Evolutionary conservation across 2,113 vertebrate species (phyloP), one percentile per base, ranked within the genome.

Genomic region (Petrocephalus zakoni): DNA sequence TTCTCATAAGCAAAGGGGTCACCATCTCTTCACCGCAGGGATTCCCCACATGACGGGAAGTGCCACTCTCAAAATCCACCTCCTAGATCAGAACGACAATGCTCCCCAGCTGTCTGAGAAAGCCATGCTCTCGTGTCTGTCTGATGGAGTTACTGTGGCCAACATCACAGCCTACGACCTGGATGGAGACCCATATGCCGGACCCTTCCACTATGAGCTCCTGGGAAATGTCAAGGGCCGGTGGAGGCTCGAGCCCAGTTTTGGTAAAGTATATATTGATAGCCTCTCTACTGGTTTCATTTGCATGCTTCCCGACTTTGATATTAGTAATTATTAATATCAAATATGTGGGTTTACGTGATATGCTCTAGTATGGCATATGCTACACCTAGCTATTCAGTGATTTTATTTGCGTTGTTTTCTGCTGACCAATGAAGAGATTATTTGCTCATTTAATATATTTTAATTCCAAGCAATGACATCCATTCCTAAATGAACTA

Each of bases 11-110:
- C 5, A 19, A 52, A 52, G 3, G 11, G 8, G 9, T 55, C 51
- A 25, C 9, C 22, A 11, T 53, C 19, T n/a, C 89, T 42, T 25
- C 72, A 47, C 56, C 55, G 37, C 89, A 95, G 95, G 93, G 15
- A 1, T 46, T 21, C 93, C 94, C 49, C 90, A 64, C n/a, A 52
- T 90, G 93, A 95, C 94, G 0, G 85, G 90, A 19, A 94, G 93
- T 3, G 91, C 90, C 25, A 93, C 92, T 1, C 90, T 94, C 4
- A 90, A 1, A 0, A 92, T 94, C 52, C 2, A 47, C 0, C 1
- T 94, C 1, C 6, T 0, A 0, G 91, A 93, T 53, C 37, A 85
- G 2, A 94, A 94, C 56, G 93, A 94, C 90, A 92, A 93, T 9
- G 0, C 8, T 61, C 94, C 93, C n/a, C n/a, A 0, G 22, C 86